Percentiles rank a stretch among this genome's conserved stretches.
phyloP scores from a whole-genome alignment of 1,140 invertebrate genomes.

The Ctenoplectra terminalis region DNA sequence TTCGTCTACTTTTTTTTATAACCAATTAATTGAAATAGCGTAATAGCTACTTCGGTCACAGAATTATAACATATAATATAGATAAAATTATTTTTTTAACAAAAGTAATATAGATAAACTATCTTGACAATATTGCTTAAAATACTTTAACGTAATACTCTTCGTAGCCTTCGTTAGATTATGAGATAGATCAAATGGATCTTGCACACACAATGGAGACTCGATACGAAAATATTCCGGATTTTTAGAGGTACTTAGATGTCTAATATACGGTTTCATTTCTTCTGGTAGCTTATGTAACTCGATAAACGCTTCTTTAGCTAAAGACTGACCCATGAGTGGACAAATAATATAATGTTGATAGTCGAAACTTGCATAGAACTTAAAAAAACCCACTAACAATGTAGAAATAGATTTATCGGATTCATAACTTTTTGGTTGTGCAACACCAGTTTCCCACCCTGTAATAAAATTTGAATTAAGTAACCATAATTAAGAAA shows the following conservation, averaged over 20 bases:
- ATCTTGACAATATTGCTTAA: constrained; percentile 59
- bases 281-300: constrained; percentile 38
- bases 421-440: neutral
- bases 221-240: constrained; percentile 71
- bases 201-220: constrained; percentile 81
- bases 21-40: neutral
- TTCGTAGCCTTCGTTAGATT: constrained; percentile 79
- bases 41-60: neutral
- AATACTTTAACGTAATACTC: constrained; percentile 52
- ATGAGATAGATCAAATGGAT: constrained; percentile 82
- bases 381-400: constrained; percentile 82
- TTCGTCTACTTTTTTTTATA: neutral
- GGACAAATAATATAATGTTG: constrained; percentile 79
- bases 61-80: neutral
- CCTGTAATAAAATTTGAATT: constrained; percentile 60
- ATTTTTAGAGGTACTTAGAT: constrained; percentile 41
- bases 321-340: constrained; percentile 75
- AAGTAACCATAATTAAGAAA: neutral
- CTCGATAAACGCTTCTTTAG: constrained; percentile 70
- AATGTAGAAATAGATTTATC: constrained; percentile 62
- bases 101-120: constrained; percentile 29
- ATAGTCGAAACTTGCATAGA: constrained; percentile 81
- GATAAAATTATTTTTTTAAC: neutral
- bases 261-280: constrained; percentile 46
- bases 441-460: constrained; percentile 46